Evolutionary conservation across 2,113 vertebrate genomes (phyloP), one percentile per base, ranked within the genome.

Genomic region (Osmerus mordax): DNA sequence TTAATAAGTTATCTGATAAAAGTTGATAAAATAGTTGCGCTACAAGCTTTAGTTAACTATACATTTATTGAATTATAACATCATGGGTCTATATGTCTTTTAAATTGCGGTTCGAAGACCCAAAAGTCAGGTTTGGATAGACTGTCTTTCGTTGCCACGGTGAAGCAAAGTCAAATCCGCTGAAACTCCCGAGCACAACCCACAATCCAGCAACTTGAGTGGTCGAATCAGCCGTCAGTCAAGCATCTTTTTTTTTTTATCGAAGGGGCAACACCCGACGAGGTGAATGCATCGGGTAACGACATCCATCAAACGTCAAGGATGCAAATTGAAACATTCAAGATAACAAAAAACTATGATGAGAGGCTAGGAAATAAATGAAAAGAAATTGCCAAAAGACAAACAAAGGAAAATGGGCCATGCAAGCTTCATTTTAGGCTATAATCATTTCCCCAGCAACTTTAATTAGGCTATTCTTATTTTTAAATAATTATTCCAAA

Each of bases 201-300:
- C 58, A 58, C 36, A 36, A 70, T 62, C 62, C 72, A 78, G 77
- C 60, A 1, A 60, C 71, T 51, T 83, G 84, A 92, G 83, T 92
- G 87, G 91, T 78, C 67, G 69, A 3, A 12, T 2, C 36, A 71
- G 21, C 78, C 80, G 60, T 91, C 90, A 78, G 70, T 89, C 87
- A 87, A 67, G 41, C 3, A 47, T 21, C 72, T 70, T 80, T 60
- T 69, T 28, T 28, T n/a, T 28, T 28, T n/a, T 8, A 53, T 41
- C 60, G 78, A 79, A 83, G 77, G 73, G 88, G 83, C 81, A 83
- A 92, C 92, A 92, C 92, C 92, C 90, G 90, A 84, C 82, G 89
- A 81, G 78, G 77, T 69, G n/a, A 66, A 81, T 87, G 86, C 87
- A 83, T 86, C 87, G 90, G 88, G 90, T 89, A 86, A 89, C 87